phyloP scores from a whole-genome alignment of 2,113 vertebrate genomes.

The Tylochromis polylepis region DNA sequence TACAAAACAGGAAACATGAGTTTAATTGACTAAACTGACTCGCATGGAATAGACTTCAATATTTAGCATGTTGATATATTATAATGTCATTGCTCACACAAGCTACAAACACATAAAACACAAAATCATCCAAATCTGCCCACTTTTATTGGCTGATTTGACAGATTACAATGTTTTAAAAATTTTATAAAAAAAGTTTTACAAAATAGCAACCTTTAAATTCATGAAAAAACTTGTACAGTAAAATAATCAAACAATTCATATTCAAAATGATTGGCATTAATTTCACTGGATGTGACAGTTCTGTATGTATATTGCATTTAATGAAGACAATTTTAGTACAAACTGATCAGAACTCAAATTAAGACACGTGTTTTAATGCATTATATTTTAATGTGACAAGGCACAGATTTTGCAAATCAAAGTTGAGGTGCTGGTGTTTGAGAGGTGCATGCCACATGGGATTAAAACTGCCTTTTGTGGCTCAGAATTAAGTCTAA shows the following conservation, averaged over 20 bases:
- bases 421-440: not conserved
- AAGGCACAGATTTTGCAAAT: not conserved
- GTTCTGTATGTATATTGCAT: not conserved
- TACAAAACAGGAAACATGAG: not conserved
- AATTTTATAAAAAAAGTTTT: fast-evolving
- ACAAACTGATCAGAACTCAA: not conserved
- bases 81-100: not conserved
- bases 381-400: not conserved
- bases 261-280: not conserved
- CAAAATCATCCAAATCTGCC: not conserved
- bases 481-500: not conserved
- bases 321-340: not conserved
- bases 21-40: not conserved
- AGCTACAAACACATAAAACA: not conserved
- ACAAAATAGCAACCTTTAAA: not conserved
- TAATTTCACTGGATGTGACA: not conserved
- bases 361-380: not conserved
- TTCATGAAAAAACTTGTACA: not conserved
- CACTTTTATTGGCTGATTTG: not conserved
- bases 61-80: not conserved
- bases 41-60: not conserved
- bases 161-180: not conserved
- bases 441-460: not conserved
- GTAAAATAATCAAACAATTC: not conserved
- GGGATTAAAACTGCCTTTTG: too few relatives aligned